phyloP scores from a whole-genome alignment of 2,888 invertebrate species.

The Ophioninae sp. region DNA sequence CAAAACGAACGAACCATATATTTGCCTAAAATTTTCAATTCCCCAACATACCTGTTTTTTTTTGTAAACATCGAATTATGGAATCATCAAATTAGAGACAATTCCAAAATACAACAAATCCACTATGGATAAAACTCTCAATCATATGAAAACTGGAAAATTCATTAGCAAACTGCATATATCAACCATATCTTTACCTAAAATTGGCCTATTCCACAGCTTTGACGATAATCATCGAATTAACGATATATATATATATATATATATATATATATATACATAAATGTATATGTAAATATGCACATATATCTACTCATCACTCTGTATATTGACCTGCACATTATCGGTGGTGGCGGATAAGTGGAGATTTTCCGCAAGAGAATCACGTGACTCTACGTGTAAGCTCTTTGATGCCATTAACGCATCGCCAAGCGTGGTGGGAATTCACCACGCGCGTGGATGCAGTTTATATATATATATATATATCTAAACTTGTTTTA shows the following conservation, averaged over 20 bases:
- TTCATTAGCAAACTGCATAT: too few relatives aligned
- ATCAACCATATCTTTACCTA: not conserved
- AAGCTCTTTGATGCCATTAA: constrained; percentile 63
- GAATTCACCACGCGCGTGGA: constrained; percentile 22
- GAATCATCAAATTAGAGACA: too few relatives aligned
- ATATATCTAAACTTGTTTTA: not conserved
- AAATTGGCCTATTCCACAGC: not conserved
- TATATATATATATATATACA: not conserved
- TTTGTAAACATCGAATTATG: too few relatives aligned
- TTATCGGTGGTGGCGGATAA: constrained; percentile 42
- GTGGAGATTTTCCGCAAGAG: constrained; percentile 53
- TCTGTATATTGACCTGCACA: constrained; percentile 31
- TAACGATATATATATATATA: not conserved
- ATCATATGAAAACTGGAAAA: too few relatives aligned
- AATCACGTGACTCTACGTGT: constrained; percentile 60
- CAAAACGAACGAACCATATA: too few relatives aligned
- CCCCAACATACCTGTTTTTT: too few relatives aligned
- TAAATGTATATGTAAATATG: not conserved
- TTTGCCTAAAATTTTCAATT: too few relatives aligned
- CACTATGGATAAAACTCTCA: too few relatives aligned
- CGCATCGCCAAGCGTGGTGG: constrained; percentile 56
- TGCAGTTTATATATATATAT: constrained; percentile 8
- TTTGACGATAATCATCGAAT: constrained; percentile 19
- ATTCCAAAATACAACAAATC: too few relatives aligned
- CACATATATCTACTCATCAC: not conserved